Evolutionary conservation across 1,140 invertebrate species (phyloP), one percentile per base, ranked within the genome.

Genomic region (Brachionus asplanchnoidis): DNA sequence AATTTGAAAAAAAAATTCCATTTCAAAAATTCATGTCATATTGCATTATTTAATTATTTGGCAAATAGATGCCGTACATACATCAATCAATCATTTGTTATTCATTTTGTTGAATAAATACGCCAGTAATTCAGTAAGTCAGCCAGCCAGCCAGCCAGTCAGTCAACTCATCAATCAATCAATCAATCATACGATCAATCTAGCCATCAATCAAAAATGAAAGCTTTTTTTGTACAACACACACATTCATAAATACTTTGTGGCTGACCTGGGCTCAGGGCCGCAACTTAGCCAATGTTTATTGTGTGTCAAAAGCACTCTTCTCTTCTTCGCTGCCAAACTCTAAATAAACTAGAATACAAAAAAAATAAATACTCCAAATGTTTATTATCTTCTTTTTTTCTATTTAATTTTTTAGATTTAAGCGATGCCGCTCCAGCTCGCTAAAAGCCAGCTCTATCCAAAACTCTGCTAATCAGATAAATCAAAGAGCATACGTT

Each of bases 171-270:
- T 20, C 68, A 36, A 73, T 77, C 73, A 77, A 50, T 77, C 73
- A 77, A 50, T 77, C 73, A 77, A 77, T 77, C 73, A 77, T 50
- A 50, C 42, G 26, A 77, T 77, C 73, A 77, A 77, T 77, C 73
- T 50, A 50, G 23, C 73, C 73, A 77, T 77, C 73, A 77, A 77
- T 77, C 73, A 77, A 77, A 77, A 73, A 73, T 73, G 68, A 73
- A 73, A 73, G 40, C 17, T n/a, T 20, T 20, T n/a, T 60, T 26
- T 60, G 46, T n/a, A 53, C 14, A n/a, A 53, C n/a, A 23, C 17
- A 60, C 17, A 60, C 20, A 60, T 60, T 60, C 53, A 36, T 60
- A 60, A 60, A 60, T 60, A 60, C n/a, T 23, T 60, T 60, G 32
- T 36, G 53, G 53, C 53, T 60, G 53, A 60, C 53, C 53, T 60